phyloP scores from a whole-genome alignment of 1,140 invertebrate genomes.

The Sipha flava region DNA sequence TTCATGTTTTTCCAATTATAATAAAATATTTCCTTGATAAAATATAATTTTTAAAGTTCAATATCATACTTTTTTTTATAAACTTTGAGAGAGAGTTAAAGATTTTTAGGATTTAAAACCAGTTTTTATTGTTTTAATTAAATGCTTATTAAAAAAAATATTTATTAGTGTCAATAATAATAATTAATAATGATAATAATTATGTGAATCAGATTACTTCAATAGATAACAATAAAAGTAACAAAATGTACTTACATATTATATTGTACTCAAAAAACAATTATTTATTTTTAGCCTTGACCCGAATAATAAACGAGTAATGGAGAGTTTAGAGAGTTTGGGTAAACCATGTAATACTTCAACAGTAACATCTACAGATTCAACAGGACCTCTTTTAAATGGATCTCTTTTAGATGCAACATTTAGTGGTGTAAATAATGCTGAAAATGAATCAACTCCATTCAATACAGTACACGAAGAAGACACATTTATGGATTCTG shows the following conservation, averaged over 20 bases:
- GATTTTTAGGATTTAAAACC: too few relatives aligned
- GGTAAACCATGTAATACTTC: slow-evolving; percentile 46
- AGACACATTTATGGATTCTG: slow-evolving; percentile 30
- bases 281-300: slow-evolving; percentile 51
- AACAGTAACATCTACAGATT: slow-evolving; percentile 36
- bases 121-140: too few relatives aligned
- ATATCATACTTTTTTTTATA: too few relatives aligned
- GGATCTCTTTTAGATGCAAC: slow-evolving; percentile 21
- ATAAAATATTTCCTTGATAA: too few relatives aligned
- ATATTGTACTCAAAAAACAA: slow-evolving; percentile 42
- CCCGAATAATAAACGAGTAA: slow-evolving; percentile 57
- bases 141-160: too few relatives aligned
- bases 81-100: too few relatives aligned
- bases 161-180: too few relatives aligned
- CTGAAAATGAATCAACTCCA: slow-evolving; percentile 24
- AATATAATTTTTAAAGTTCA: too few relatives aligned
- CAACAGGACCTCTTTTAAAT: slow-evolving; percentile 20
- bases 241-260: too few relatives aligned
- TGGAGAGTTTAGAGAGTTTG: slow-evolving; percentile 59
- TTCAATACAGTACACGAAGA: slow-evolving; percentile 13
- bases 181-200: too few relatives aligned
- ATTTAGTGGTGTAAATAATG: slow-evolving; percentile 28
- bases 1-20: too few relatives aligned
- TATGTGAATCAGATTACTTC: too few relatives aligned
- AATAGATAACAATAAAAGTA: neutral